Evolutionary conservation across 2,888 invertebrate species (phyloP).

Genomic region (Electrophaes corylata): DNA sequence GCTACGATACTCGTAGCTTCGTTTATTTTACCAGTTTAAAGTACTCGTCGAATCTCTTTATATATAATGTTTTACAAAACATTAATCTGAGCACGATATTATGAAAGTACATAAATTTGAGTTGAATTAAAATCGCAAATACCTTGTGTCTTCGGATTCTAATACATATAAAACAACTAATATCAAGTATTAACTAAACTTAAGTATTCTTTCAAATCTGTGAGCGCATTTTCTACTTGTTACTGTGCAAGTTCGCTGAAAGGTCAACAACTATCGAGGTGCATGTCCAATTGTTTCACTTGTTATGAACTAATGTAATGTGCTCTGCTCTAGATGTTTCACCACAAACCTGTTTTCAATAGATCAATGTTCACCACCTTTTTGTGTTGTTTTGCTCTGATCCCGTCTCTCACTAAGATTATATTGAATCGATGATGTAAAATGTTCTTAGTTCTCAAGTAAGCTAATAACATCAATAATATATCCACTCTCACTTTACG

Average conservation of each 20-base stretch:
- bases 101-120: not conserved
- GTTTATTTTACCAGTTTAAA: slow-evolving; percentile 6
- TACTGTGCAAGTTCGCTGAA: slow-evolving; percentile 4
- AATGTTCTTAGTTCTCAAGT: slow-evolving; percentile 7
- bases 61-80: not conserved
- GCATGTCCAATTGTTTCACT: slow-evolving; percentile 19
- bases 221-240: not conserved
- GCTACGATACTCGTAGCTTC: slow-evolving; percentile 2
- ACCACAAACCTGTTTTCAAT: slow-evolving; percentile 17
- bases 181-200: not conserved
- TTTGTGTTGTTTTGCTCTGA: slow-evolving; percentile 25
- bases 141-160: not conserved
- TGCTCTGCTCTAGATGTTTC: slow-evolving; percentile 14
- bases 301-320: slow-evolving; percentile 16
- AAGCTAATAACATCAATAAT: slow-evolving; percentile 9
- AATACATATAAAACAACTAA: not conserved
- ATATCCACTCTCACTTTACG: slow-evolving; percentile 11
- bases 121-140: not conserved
- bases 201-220: not conserved
- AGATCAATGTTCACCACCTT: slow-evolving; percentile 22
- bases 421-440: slow-evolving; percentile 3
- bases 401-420: slow-evolving; percentile 28
- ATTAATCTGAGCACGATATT: not conserved
- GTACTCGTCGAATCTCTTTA: not conserved
- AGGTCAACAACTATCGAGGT: slow-evolving; percentile 3